Base-by-base conservation (phyloP, 2,888 invertebrate genomes). In the Mythimna albipuncta region DNA sequence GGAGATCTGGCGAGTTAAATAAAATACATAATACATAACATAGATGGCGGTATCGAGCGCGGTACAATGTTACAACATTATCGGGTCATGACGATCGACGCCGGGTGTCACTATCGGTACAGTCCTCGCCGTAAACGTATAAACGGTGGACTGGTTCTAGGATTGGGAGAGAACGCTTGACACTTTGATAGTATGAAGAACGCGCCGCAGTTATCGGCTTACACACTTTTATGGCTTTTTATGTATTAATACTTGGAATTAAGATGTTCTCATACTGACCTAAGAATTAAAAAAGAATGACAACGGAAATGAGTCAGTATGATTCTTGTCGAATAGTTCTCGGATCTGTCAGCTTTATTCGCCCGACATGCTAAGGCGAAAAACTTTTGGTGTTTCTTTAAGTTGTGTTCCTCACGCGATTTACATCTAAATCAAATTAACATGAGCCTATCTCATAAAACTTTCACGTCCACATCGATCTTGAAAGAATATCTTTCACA, bases 61-160 rank as follows among this genome's bases (percentile, higher is more conserved):
- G 84, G 88, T 85, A 87, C 89, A 88, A 83, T 88, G 89, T 87
- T 87, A 83, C 81, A 84, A 88, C 87, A 89, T 83, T 92, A 93
- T 93, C 93, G 75, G 88, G 90, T 91, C 91, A 91, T 90, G 91
- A 88, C 90, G 89, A 93, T 93, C 92, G 83, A 83, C 87, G 84
- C 82, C 82, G 88, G 88, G 92, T 91, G 91, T 92, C 91, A 90
- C 86, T 89, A 90, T 91, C 89, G 78, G 85, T 77, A 82, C 83
- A 84, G 84, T 82, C 85, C 88, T 85, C 77, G 82, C 84, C 82
- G 82, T 86, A 86, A 87, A 88, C 84, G 87, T 87, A 84, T 85
- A 86, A 88, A 86, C 87, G 84, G 77, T 72, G 76, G 75, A 88
- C 83, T 83, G 82, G 84, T 87, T 82, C 80, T 83, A 79, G 77